phyloP scores from a whole-genome alignment of 1,140 invertebrate genomes.

The Leptoteleia sp. region DNA sequence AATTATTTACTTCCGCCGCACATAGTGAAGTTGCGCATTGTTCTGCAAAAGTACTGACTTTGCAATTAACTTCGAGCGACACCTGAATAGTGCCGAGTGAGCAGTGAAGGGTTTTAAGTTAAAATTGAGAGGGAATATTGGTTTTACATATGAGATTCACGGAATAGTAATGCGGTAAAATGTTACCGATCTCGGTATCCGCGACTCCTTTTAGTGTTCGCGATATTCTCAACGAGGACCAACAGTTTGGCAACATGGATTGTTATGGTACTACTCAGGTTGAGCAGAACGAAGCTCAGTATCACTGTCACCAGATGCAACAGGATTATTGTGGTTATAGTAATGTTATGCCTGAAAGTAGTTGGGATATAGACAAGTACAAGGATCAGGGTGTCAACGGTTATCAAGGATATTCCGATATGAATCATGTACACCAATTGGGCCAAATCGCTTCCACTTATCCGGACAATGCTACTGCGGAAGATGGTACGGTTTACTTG shows the following conservation, averaged over 20 bases:
- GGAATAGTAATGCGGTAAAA: conserved; percentile 65
- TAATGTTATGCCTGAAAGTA: conserved; percentile 70
- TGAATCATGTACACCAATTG: conserved; percentile 75
- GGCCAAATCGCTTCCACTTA: conserved; percentile 74
- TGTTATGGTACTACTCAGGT: conserved; percentile 70
- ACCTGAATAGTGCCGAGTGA: conserved; percentile 1
- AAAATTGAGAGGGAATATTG: neutral
- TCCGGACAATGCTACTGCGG: conserved; percentile 71
- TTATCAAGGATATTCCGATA: conserved; percentile 74
- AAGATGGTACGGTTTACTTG: conserved; percentile 72
- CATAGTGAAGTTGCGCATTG: neutral
- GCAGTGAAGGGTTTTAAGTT: conserved; percentile 10
- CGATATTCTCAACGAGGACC: conserved; percentile 84
- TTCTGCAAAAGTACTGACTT: neutral
- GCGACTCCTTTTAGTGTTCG: conserved; percentile 89
- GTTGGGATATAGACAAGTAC: conserved; percentile 77
- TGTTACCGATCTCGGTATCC: conserved; percentile 77
- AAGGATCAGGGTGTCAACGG: conserved; percentile 72
- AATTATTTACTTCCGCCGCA: too few relatives aligned
- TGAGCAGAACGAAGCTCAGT: conserved; percentile 66
- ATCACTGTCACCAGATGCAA: conserved; percentile 55
- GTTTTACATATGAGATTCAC: too few relatives aligned
- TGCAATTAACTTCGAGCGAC: neutral
- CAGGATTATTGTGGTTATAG: conserved; percentile 75
- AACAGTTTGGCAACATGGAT: conserved; percentile 75